A percentile compares a stretch with the other conserved stretches of the same genome.
These are phyloP conservation scores for Chaetophractus vellerosus DNA, from an alignment of 2,797 vertebrate species.

Conservation along the genomic window DNA sequence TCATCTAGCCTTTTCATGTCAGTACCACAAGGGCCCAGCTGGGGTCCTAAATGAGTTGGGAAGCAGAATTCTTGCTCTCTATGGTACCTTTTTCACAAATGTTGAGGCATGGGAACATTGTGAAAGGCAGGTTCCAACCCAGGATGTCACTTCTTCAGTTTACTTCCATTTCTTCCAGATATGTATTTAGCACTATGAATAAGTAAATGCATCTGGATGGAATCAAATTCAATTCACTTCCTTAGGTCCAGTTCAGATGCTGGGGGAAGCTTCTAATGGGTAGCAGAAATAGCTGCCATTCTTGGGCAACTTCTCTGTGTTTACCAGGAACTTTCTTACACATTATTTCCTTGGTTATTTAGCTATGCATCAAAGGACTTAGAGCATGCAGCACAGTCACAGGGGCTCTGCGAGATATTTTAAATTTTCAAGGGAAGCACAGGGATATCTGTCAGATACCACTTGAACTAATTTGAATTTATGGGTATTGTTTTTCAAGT, in stretches of 20 bases:
- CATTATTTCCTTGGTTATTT: background rate
- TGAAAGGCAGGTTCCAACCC: slow-evolving; percentile 7
- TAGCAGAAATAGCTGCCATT: slow-evolving; percentile 35
- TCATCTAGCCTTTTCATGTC: background rate
- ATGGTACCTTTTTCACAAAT: background rate
- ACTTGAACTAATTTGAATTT: background rate
- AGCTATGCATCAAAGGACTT: rapidly evolving
- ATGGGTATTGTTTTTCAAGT: background rate
- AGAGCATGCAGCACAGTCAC: background rate
- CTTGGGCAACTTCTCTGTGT: background rate
- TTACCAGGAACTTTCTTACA: background rate
- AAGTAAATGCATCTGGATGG: slow-evolving; percentile 27
- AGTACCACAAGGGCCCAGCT: too few relatives aligned
- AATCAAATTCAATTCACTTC: slow-evolving; percentile 27
- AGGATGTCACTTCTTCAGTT: slow-evolving; percentile 5
- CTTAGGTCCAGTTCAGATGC: slow-evolving; percentile 7
- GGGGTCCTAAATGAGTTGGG: background rate
- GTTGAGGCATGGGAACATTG: background rate
- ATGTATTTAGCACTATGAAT: background rate
- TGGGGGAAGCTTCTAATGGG: background rate
- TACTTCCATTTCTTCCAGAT: background rate
- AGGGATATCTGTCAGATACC: background rate
- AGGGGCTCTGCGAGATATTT: background rate
- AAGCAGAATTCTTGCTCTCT: slow-evolving; percentile 8
- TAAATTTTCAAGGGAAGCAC: background rate